Evolutionary conservation across 2,797 vertebrate genomes (phyloP), one percentile per base, ranked within the genome.

Genomic region (Uromys caudimaculatus): DNA sequence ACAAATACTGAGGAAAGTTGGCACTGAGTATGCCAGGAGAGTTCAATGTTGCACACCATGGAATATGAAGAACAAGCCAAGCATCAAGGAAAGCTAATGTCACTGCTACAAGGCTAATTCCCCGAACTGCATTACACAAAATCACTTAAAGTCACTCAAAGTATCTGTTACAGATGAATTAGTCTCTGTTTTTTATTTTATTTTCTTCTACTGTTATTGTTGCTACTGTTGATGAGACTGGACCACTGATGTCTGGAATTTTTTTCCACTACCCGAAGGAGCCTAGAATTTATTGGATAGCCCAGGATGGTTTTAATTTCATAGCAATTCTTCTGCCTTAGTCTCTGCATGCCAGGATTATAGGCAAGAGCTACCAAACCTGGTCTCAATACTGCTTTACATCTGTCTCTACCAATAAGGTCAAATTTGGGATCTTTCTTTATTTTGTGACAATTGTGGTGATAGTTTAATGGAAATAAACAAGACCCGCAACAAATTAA

Each of bases 381-480:
- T 62, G 11, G 21, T 60, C 32, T 19, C 6, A 77, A 56, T 47
- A 41, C 3, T 12, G 82, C 27, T 95, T 89, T 91, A 93, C 4
- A 91, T 75, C 82, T 79, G 17, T 77, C 87, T 93, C 47, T 60
- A 83, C 21, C 21, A 90, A 47, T 79, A 38, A 96, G 89, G 77
- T 89, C 54, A 92, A 96, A 86, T 24, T 84, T 47, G 75, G 10
- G 47, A 62, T 29, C 81, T 50, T 81, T 95, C 69, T 21, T 67
- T 85, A 67, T 82, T 82, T n/a, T 89, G 9, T 86, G 6, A 12
- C 41, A 44, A 90, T 58, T 78, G 76, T 2, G 35, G 29, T 82
- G 23, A 69, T 38, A 90, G 24, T 83, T 88, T 71, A 86, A 54
- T 62, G 67, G 64, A 93, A 93, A 89, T 1, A 90, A 91, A 83